These are phyloP conservation scores for Cydia amplana DNA, from an alignment of 1,140 invertebrate species.

Conservation along the genomic window DNA sequence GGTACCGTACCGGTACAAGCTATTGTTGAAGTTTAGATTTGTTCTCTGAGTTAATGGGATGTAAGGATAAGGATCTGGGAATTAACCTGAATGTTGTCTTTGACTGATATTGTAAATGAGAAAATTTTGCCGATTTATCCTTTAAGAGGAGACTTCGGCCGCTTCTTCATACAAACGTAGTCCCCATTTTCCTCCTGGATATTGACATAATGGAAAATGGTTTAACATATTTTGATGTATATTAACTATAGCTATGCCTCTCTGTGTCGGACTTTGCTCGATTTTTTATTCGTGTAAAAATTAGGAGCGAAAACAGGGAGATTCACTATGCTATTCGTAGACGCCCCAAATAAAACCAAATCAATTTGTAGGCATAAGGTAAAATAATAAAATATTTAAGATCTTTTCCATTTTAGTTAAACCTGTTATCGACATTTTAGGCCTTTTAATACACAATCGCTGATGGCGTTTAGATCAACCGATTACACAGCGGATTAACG, in stretches of 20 bases:
- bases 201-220: no score
- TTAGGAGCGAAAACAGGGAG: no score
- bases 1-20: constrained; percentile 19
- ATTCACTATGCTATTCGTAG: no score
- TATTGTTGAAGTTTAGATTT: constrained; percentile 25
- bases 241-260: no score
- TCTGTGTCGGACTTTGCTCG: no score
- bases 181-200: no score
- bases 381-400: no score
- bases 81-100: background rate
- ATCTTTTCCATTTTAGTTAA: constrained; percentile 36
- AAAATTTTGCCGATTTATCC: background rate
- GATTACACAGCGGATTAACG: constrained; percentile 59
- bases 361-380: no score
- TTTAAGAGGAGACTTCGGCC: background rate
- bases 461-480: constrained; percentile 55
- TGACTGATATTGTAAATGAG: background rate
- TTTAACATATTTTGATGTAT: no score
- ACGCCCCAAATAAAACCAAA: no score
- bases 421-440: constrained; percentile 53
- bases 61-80: constrained; percentile 15
- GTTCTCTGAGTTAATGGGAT: constrained; percentile 15
- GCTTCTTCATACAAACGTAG: no score
- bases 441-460: constrained; percentile 62
- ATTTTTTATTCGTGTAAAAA: no score